phyloP scores from a whole-genome alignment of 2,113 vertebrate species.

The Dasypus novemcinctus region DNA sequence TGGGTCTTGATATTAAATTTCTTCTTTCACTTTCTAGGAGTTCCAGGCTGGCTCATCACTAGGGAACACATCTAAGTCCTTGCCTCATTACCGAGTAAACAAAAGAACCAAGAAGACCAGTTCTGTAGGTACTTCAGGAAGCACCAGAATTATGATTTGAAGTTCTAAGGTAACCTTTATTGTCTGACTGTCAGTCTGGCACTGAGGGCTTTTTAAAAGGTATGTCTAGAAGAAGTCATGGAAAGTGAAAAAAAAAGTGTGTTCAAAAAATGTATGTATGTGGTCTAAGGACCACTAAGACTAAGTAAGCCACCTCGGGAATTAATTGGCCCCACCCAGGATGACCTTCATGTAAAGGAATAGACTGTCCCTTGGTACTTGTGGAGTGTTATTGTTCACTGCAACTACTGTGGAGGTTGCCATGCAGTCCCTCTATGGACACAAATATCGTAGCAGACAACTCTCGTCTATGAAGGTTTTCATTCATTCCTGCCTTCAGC shows the following conservation, averaged over 20 bases:
- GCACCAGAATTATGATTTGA: neutral
- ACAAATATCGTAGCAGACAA: neutral
- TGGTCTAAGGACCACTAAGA: neutral
- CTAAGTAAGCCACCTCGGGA: neutral
- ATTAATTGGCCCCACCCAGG: neutral
- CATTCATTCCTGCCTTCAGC: neutral
- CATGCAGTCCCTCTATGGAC: neutral
- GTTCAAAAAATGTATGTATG: neutral
- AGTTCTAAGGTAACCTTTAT: neutral
- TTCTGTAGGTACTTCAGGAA: neutral
- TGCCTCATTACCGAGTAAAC: neutral
- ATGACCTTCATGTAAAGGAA: neutral
- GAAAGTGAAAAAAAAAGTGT: neutral
- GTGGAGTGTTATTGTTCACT: neutral
- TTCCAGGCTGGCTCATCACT: neutral
- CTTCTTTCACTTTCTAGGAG: neutral
- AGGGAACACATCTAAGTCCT: neutral
- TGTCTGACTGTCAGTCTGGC: neutral
- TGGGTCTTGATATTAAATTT: neutral
- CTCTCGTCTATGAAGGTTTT: neutral
- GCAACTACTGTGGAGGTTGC: neutral
- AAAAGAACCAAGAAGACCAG: neutral
- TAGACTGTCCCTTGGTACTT: neutral
- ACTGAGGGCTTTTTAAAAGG: neutral
- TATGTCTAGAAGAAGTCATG: neutral